A percentile compares a stretch with the other conserved stretches of the same genome.
Conservation (phyloP, 2,888 invertebrate genomes). For the Latrodectus hesperus region DNA sequence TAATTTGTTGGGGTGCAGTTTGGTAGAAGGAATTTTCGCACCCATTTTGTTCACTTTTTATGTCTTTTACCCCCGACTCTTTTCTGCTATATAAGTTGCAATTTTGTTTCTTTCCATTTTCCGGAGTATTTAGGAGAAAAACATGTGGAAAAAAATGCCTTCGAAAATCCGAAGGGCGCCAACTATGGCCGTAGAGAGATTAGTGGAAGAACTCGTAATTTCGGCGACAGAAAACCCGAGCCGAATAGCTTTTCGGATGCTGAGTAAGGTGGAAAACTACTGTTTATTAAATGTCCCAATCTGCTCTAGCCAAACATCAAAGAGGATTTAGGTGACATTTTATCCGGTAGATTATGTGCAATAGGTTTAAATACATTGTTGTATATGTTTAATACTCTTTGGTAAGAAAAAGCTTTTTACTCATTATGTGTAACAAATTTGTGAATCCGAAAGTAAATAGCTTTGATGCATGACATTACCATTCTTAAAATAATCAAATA, state of each 20-base stretch:
- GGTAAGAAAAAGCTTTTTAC: too few relatives aligned
- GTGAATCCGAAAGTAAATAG: too few relatives aligned
- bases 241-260: slow-evolving; percentile 36
- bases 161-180: slow-evolving; percentile 28
- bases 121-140: slow-evolving; percentile 50
- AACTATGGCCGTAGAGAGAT: slow-evolving; percentile 53
- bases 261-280: slow-evolving; percentile 31
- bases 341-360: too few relatives aligned
- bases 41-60: slow-evolving; percentile 22
- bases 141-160: background rate
- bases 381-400: too few relatives aligned
- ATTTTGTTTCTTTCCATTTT: slow-evolving; percentile 26
- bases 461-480: too few relatives aligned
- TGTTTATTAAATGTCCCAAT: slow-evolving; percentile 48
- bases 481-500: too few relatives aligned
- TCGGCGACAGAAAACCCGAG: slow-evolving; percentile 12
- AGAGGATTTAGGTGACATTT: background rate
- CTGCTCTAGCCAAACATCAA: slow-evolving; percentile 3
- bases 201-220: slow-evolving; percentile 55
- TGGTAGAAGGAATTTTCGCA: slow-evolving; percentile 62
- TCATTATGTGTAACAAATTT: too few relatives aligned
- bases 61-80: background rate
- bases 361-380: too few relatives aligned
- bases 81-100: background rate
- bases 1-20: slow-evolving; percentile 65